A percentile compares a stretch with the other conserved stretches of the same genome.
phyloP scores from a whole-genome alignment of 2,888 invertebrate genomes.

The Loripinus fragilis region DNA sequence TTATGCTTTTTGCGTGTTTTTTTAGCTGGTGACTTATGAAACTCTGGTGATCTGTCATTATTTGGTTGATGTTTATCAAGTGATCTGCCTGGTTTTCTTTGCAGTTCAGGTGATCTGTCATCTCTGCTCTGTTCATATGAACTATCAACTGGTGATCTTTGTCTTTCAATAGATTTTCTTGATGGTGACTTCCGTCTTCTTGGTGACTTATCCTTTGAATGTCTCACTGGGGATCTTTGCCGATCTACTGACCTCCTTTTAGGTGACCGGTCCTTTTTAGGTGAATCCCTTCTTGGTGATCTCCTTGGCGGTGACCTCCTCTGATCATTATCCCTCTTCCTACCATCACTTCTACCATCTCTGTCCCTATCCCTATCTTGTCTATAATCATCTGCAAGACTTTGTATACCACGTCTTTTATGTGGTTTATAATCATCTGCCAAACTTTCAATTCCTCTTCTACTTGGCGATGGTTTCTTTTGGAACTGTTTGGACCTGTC shows the following conservation, averaged over 20 bases:
- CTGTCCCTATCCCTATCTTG: no score
- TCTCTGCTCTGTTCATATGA: no score
- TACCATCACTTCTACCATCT: not conserved
- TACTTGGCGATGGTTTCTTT: not conserved
- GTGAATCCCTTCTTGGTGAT: slow-evolving; percentile 6
- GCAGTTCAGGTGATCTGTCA: not conserved
- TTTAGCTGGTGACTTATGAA: slow-evolving; percentile 19
- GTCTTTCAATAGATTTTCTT: not conserved
- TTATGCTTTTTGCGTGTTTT: not conserved
- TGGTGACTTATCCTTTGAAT: not conserved
- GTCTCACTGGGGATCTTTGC: not conserved
- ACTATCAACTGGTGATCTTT: not conserved
- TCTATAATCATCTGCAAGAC: not conserved
- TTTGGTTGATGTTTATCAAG: not conserved
- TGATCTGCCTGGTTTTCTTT: slow-evolving; percentile 17
- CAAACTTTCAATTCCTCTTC: not conserved
- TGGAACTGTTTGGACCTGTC: not conserved
- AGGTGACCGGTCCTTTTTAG: not conserved
- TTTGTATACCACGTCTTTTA: not conserved
- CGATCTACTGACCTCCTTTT: not conserved
- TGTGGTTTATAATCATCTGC: not conserved
- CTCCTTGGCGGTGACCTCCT: not conserved
- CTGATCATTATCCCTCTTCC: slow-evolving; percentile 5
- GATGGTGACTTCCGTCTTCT: not conserved
- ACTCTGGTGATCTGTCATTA: slow-evolving; percentile 15